Conservation (phyloP, 2,113 vertebrate genomes). For the Gopherus flavomarginatus region DNA sequence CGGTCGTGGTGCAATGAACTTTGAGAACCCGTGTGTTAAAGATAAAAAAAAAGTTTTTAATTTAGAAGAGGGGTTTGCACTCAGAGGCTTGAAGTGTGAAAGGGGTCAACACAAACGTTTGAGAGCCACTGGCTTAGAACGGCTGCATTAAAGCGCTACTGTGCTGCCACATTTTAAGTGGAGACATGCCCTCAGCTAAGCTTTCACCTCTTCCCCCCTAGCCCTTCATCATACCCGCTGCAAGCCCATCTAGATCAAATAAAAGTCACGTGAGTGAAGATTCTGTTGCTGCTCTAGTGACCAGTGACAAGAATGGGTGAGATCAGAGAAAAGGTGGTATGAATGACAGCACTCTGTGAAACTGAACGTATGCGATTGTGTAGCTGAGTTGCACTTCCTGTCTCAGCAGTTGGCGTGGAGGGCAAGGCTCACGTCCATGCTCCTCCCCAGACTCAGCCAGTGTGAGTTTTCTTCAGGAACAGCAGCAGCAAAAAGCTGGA, state of each 20-base stretch:
- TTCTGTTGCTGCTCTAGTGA: background rate
- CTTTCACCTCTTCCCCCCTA: background rate
- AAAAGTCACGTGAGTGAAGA: background rate
- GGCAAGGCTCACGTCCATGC: fast-evolving
- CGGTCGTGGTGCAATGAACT: too few species aligned
- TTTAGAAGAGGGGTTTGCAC: too few species aligned
- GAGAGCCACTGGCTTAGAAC: too few species aligned
- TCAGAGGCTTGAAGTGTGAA: too few species aligned
- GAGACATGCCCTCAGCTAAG: background rate
- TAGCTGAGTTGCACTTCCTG: background rate
- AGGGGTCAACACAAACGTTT: too few species aligned
- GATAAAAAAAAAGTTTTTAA: too few species aligned
- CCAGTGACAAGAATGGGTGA: background rate
- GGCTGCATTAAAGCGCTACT: too few species aligned
- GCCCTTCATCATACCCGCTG: background rate
- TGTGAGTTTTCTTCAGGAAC: fast-evolving
- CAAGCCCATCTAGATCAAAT: background rate
- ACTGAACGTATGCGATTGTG: background rate
- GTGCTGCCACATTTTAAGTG: background rate
- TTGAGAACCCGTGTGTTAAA: too few species aligned
- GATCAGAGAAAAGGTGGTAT: background rate
- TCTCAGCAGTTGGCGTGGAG: background rate
- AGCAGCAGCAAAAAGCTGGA: background rate
- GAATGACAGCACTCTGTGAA: background rate
- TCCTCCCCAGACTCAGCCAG: background rate